These are phyloP conservation scores for Xestia c-nigrum DNA, from an alignment of 2,888 invertebrate species.

Conservation along the genomic window DNA sequence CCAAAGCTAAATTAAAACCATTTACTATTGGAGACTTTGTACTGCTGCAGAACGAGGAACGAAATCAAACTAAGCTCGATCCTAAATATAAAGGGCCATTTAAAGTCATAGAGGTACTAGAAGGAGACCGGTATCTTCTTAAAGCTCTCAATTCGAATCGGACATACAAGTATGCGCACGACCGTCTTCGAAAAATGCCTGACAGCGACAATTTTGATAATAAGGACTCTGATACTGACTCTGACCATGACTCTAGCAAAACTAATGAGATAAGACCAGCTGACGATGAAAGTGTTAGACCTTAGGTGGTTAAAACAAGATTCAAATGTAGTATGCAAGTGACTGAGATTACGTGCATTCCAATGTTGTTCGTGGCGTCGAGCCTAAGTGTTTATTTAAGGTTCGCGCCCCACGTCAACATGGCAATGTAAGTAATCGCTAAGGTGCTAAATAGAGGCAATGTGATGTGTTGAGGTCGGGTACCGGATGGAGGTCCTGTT, in stretches of 20 bases:
- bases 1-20: background rate
- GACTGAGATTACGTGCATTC: background rate
- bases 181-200: slow-evolving; percentile 6
- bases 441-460: too few relatives aligned
- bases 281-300: background rate
- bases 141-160: slow-evolving; percentile 8
- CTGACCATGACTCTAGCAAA: background rate
- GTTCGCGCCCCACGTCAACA: too few relatives aligned
- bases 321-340: background rate
- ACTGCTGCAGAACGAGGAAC: background rate
- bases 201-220: background rate
- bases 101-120: background rate
- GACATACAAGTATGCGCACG: background rate
- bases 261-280: background rate
- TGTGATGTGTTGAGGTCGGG: too few relatives aligned
- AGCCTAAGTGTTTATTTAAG: background rate
- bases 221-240: too few relatives aligned
- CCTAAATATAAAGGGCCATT: background rate
- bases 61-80: slow-evolving; percentile 2
- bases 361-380: too few relatives aligned
- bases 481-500: too few relatives aligned
- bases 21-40: slow-evolving; percentile 4
- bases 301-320: background rate
- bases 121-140: slow-evolving; percentile 1
- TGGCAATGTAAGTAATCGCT: too few relatives aligned